phyloP scores from a whole-genome alignment of 2,888 invertebrate species.

The Chrysolina americana region DNA sequence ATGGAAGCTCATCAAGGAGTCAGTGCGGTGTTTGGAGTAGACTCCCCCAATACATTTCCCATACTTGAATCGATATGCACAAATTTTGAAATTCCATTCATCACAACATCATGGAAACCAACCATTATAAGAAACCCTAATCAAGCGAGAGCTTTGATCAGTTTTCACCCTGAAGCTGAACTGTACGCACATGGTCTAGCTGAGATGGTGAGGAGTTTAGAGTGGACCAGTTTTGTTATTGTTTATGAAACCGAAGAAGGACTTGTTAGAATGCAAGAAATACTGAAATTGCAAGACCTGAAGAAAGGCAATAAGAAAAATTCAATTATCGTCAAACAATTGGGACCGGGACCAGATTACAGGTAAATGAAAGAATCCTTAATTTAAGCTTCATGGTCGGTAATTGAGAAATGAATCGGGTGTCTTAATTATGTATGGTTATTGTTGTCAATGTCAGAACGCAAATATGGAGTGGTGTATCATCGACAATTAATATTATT shows the following conservation, averaged over 20 bases:
- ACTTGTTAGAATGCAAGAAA: conserved; percentile 83
- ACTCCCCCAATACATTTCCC: conserved; percentile 61
- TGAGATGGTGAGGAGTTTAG: conserved; percentile 77
- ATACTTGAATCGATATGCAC: conserved; percentile 89
- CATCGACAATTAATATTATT: no score
- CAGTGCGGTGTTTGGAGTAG: conserved; percentile 88
- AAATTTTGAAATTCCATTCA: conserved; percentile 87
- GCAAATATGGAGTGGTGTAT: no score
- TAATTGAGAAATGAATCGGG: neutral
- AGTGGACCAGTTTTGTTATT: conserved; percentile 84
- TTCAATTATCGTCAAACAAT: conserved; percentile 55
- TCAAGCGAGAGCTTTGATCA: conserved; percentile 68
- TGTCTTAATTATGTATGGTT: no score
- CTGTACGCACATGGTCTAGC: conserved; percentile 76
- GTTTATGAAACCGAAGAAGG: conserved; percentile 85
- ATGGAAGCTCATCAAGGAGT: conserved; percentile 74
- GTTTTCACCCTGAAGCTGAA: conserved; percentile 67
- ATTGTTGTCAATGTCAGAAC: no score
- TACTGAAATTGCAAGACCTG: conserved; percentile 74
- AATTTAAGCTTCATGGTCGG: no score
- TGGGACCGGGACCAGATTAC: conserved; percentile 58
- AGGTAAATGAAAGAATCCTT: conserved; percentile 48
- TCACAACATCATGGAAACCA: conserved; percentile 83
- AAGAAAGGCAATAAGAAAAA: conserved; percentile 51
- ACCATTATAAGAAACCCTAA: conserved; percentile 61